phyloP scores from a whole-genome alignment of 2,113 vertebrate species.

The Zosterops borbonicus region DNA sequence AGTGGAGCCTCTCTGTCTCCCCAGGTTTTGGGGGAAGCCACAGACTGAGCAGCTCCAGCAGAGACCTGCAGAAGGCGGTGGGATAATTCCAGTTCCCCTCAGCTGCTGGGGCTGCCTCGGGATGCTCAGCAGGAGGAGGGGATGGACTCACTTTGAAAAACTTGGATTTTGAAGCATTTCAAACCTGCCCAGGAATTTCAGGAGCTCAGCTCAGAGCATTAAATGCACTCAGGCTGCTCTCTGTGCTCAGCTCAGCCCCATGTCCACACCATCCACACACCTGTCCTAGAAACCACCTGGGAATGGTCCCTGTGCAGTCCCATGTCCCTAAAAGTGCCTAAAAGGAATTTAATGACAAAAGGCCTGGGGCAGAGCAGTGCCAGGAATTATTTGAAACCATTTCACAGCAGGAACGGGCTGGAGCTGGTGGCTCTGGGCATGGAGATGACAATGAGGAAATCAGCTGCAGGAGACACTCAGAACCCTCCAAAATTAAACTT shows the following conservation, averaged over 20 bases:
- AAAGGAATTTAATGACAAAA: background rate
- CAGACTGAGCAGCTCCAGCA: background rate
- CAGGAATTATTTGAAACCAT: background rate
- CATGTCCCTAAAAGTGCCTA: background rate
- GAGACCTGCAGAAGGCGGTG: background rate
- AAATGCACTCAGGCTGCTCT: background rate
- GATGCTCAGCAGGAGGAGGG: background rate
- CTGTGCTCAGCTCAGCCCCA: background rate
- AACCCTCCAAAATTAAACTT: background rate
- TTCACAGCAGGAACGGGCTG: background rate
- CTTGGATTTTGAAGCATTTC: background rate
- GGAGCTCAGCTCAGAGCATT: background rate
- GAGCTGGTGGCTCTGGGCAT: background rate
- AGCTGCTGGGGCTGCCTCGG: background rate
- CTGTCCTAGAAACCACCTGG: background rate
- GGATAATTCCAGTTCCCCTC: background rate
- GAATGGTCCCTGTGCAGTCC: background rate
- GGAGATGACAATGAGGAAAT: background rate
- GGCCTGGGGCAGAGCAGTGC: background rate
- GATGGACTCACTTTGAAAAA: background rate
- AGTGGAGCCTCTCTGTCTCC: slow-evolving; percentile 4
- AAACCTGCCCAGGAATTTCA: background rate
- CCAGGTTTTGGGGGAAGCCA: background rate
- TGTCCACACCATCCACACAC: background rate
- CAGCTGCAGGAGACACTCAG: background rate